phyloP scores from a whole-genome alignment of 2,888 invertebrate species.

The Apomyelois bistriatella region DNA sequence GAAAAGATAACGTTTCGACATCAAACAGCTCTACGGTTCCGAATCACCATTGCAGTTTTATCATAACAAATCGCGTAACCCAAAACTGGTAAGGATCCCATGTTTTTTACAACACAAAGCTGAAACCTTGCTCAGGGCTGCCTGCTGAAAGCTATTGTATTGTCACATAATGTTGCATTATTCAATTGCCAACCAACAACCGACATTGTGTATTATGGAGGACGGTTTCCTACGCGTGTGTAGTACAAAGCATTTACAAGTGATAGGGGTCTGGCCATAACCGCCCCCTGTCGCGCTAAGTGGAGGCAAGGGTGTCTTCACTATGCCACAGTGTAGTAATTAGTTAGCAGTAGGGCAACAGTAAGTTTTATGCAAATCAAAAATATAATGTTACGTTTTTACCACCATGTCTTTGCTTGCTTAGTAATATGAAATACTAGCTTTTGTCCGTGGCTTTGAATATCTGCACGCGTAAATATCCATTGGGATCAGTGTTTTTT shows the following conservation, averaged over 20 bases:
- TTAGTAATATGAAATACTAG: too few relatives aligned
- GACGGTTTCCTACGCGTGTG: conserved; percentile 29
- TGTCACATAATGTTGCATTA: conserved; percentile 43
- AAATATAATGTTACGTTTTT: too few relatives aligned
- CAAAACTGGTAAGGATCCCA: conserved; percentile 26
- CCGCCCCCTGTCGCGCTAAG: conserved; percentile 26
- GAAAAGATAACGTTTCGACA: too few relatives aligned
- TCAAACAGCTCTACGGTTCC: background rate
- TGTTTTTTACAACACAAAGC: conserved; percentile 35
- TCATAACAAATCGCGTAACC: conserved; percentile 22
- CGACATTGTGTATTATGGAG: conserved; percentile 34
- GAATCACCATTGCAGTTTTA: background rate
- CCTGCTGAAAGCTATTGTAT: conserved; percentile 35
- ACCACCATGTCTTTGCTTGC: too few relatives aligned
- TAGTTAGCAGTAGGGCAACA: conserved; percentile 3
- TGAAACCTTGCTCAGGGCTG: conserved; percentile 37
- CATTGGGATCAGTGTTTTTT: too few relatives aligned
- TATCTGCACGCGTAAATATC: too few relatives aligned
- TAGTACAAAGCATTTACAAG: conserved; percentile 48
- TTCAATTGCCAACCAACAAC: conserved; percentile 37
- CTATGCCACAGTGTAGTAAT: conserved; percentile 5
- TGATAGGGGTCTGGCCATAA: conserved; percentile 42
- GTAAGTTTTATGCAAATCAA: background rate
- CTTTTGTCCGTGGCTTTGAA: too few relatives aligned
- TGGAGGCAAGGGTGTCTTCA: conserved; percentile 9